Conservation (phyloP, 2,888 invertebrate species). For the Dusona sp. region DNA sequence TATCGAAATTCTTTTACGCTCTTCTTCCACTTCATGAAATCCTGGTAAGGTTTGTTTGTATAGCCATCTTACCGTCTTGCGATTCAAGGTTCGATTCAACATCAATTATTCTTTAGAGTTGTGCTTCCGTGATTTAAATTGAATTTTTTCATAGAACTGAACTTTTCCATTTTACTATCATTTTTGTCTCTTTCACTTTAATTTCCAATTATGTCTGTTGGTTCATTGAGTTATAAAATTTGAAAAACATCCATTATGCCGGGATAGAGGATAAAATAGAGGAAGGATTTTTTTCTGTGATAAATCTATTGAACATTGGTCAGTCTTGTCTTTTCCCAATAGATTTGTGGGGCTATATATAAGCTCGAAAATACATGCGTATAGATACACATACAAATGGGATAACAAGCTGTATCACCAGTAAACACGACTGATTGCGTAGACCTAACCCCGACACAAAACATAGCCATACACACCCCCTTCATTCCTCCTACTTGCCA, state of each 20-base stretch:
- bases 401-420: slow-evolving; percentile 77
- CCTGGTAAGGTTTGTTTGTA: slow-evolving; percentile 54
- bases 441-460: slow-evolving; percentile 74
- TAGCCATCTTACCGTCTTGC: slow-evolving; percentile 28
- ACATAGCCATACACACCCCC: slow-evolving; percentile 68
- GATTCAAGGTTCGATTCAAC: slow-evolving; percentile 15
- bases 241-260: not conserved
- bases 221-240: not conserved
- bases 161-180: not conserved
- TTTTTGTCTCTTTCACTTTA: too few species aligned
- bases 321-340: not conserved
- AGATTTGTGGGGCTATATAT: not conserved
- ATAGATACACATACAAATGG: slow-evolving; percentile 72
- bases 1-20: slow-evolving; percentile 28
- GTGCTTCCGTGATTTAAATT: not conserved
- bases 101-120: slow-evolving; percentile 30
- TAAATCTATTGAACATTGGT: slow-evolving; percentile 69
- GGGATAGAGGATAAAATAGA: not conserved
- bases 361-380: not conserved
- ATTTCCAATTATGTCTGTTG: too few species aligned
- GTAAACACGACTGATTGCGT: slow-evolving; percentile 79
- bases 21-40: slow-evolving; percentile 54
- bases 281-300: slow-evolving; percentile 64
- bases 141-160: not conserved
- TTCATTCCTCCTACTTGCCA: slow-evolving; percentile 59